Evolutionary conservation across 2,113 vertebrate genomes (phyloP), one percentile per base, ranked within the genome.

Genomic region (Acinonyx jubatus): DNA sequence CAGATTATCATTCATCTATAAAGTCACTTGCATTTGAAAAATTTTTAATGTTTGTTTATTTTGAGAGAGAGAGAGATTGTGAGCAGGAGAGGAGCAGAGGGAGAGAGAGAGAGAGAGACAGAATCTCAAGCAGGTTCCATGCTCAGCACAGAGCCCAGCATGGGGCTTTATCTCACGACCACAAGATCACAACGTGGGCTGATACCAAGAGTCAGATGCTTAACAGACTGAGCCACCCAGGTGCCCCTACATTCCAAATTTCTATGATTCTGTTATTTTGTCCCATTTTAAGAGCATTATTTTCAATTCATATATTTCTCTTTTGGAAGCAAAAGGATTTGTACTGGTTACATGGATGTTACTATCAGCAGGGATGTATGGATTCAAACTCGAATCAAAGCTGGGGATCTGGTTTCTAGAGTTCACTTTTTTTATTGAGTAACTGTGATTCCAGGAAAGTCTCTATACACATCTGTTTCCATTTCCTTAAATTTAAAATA

Each of bases 401-500:
- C 33, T 76, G 14, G 19, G 38, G 79, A 69, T 85, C 57, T 55
- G 21, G 16, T 91, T 97, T 86, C 69, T 82, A 91, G 84, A 82
- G 94, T 86, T 94, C 45, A 69, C 19, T 66, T 50, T 45, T 95
- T 65, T 92, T 41, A 57, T 66, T 83, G 55, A 21, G 1, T 69
- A 79, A 68, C 50, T 52, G 4, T 89, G 29, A 89, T 87, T 61
- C 33, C 74, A 97, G 48, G 13, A 18, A 93, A 93, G 33, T 95
- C 45, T 82, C 13, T 21, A 52, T 80, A 65, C 0, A 76, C 5
- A 87, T 29, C 25, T 96, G 5, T 48, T 41, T 91, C 78, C 79
- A 55, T 79, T 79, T 96, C 68, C 89, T 94, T 74, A 50, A 52
- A 11, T 89, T 31, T 65, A 69, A 79, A 93, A 66, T 85, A 87